Evolutionary conservation across 2,888 invertebrate species (phyloP).

Genomic region (Eilema depressum): DNA sequence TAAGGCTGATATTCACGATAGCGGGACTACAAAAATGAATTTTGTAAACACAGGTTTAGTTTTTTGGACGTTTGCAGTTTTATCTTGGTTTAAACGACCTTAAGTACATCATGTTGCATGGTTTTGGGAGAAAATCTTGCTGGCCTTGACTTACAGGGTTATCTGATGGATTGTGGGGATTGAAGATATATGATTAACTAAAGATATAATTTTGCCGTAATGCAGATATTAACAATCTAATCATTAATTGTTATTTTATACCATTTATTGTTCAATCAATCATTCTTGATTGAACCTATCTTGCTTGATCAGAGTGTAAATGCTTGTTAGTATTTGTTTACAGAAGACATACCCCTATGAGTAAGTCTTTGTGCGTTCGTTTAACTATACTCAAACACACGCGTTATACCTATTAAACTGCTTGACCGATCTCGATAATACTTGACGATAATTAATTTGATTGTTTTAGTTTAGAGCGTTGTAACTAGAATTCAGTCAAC

Average conservation of each 20-base stretch:
- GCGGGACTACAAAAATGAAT: conserved; percentile 3
- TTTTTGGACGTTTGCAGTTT: neutral
- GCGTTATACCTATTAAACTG: too few relatives aligned
- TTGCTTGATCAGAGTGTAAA: neutral
- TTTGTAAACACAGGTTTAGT: conserved; percentile 10
- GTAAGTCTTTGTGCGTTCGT: too few relatives aligned
- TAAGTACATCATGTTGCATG: neutral
- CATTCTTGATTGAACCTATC: too few relatives aligned
- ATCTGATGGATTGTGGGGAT: neutral
- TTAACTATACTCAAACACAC: too few relatives aligned
- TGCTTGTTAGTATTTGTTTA: too few relatives aligned
- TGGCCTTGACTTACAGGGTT: neutral
- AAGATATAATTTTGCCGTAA: neutral
- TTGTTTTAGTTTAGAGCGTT: too few relatives aligned
- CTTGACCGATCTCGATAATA: too few relatives aligned
- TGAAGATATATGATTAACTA: neutral
- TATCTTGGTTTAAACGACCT: conserved; percentile 9
- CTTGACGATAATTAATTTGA: too few relatives aligned
- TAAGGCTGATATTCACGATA: conserved; percentile 13
- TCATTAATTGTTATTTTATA: neutral
- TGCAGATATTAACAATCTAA: neutral
- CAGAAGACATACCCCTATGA: too few relatives aligned
- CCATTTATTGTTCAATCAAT: neutral
- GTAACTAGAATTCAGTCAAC: too few relatives aligned
- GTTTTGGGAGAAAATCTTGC: neutral